phyloP scores from a whole-genome alignment of 2,888 invertebrate species.

The Dascillus cervinus region DNA sequence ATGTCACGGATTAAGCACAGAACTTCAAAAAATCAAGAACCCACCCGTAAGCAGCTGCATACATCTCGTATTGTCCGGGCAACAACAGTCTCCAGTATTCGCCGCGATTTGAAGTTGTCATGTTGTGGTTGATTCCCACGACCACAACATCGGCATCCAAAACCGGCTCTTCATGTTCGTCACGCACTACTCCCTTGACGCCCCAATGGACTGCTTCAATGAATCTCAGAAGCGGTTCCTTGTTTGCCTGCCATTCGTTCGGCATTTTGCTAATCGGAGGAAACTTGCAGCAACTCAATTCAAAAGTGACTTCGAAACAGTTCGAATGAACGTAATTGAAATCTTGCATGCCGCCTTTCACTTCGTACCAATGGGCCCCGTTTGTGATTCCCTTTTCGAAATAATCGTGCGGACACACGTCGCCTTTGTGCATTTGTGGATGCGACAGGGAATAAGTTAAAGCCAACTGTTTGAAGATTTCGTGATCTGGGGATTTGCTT shows the following conservation, averaged over 20 bases:
- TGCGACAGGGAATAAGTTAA: conserved; percentile 67
- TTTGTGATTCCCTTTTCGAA: conserved; percentile 81
- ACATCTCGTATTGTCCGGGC: conserved; percentile 77
- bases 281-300: conserved; percentile 93
- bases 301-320: conserved; percentile 94
- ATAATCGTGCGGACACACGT: conserved; percentile 62
- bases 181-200: conserved; percentile 55
- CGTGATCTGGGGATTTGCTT: conserved; percentile 75
- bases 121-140: conserved; percentile 68
- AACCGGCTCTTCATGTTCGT: conserved; percentile 51
- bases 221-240: conserved; percentile 73
- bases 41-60: conserved; percentile 67
- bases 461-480: conserved; percentile 71
- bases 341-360: conserved; percentile 95
- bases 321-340: conserved; percentile 95
- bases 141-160: conserved; percentile 70
- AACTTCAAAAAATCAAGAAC: conserved; percentile 15
- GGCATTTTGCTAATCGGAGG: conserved; percentile 65
- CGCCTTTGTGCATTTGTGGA: conserved; percentile 65
- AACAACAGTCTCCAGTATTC: conserved; percentile 92
- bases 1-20: too few relatives aligned
- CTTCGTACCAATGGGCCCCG: conserved; percentile 87
- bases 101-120: conserved; percentile 72
- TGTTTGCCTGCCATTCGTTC: conserved; percentile 78
- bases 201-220: conserved; percentile 77